phyloP scores from a whole-genome alignment of 2,797 vertebrate species.

The Loriculus beryllinus region DNA sequence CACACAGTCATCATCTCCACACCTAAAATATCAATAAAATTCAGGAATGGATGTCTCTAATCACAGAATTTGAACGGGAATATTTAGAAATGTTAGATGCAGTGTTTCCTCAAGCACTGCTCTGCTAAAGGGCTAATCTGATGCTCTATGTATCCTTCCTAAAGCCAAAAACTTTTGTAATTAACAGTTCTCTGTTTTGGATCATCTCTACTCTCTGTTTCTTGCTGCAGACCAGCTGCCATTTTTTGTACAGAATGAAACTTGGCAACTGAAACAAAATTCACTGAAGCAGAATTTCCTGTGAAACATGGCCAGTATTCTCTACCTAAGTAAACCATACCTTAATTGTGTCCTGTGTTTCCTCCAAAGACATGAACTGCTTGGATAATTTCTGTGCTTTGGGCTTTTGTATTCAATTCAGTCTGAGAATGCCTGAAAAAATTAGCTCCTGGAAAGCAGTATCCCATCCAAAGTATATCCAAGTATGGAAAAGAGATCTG shows the following conservation, averaged over 20 bases:
- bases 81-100: not conserved
- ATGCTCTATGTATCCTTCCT: not conserved
- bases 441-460: not conserved
- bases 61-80: not conserved
- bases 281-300: not conserved
- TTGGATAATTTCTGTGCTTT: not conserved
- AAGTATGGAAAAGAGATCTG: not conserved
- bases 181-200: not conserved
- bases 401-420: not conserved
- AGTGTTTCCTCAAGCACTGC: not conserved
- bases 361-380: not conserved
- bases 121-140: not conserved
- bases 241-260: not conserved
- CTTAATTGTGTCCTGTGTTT: not conserved
- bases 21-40: not conserved
- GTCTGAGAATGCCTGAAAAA: not conserved
- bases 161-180: not conserved
- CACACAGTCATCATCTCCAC: not conserved
- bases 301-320: not conserved
- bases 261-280: not conserved
- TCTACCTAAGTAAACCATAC: not conserved
- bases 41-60: not conserved
- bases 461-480: not conserved
- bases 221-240: not conserved
- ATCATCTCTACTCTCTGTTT: not conserved